Conservation (phyloP, 1,140 invertebrate species). For the Drosophila sp. region DNA sequence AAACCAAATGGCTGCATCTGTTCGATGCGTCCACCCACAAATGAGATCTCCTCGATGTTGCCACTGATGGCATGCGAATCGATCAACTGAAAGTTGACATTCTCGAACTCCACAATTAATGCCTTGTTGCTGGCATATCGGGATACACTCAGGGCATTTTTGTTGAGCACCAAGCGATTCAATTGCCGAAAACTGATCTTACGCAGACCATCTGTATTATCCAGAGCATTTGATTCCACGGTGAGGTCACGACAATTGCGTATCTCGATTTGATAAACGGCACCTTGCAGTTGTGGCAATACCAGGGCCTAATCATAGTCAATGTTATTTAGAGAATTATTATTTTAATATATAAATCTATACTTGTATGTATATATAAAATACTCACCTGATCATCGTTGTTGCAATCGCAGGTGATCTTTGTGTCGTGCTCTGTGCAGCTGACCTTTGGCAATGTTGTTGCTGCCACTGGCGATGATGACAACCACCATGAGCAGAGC, state of each 20-base stretch:
- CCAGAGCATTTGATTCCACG: slow-evolving; percentile 75
- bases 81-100: slow-evolving; percentile 86
- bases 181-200: slow-evolving; percentile 86
- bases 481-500: slow-evolving; percentile 1
- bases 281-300: slow-evolving; percentile 61
- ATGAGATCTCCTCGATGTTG: slow-evolving; percentile 88
- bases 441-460: slow-evolving; percentile 56
- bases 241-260: slow-evolving; percentile 71
- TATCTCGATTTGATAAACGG: slow-evolving; percentile 68
- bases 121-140: slow-evolving; percentile 76
- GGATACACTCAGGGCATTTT: slow-evolving; percentile 68
- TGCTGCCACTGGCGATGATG: neutral
- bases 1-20: slow-evolving; percentile 90
- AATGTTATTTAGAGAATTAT: neutral
- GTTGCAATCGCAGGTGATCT: slow-evolving; percentile 78
- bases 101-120: slow-evolving; percentile 75
- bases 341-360: too few species aligned
- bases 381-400: slow-evolving; percentile 71
- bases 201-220: slow-evolving; percentile 84
- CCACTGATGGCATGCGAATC: slow-evolving; percentile 89
- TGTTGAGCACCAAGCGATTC: slow-evolving; percentile 84
- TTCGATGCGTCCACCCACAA: slow-evolving; percentile 87
- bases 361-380: neutral
- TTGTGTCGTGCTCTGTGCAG: slow-evolving; percentile 73
- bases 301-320: slow-evolving; percentile 57